phyloP scores from a whole-genome alignment of 2,888 invertebrate species.

The Cartodere bifasciata region DNA sequence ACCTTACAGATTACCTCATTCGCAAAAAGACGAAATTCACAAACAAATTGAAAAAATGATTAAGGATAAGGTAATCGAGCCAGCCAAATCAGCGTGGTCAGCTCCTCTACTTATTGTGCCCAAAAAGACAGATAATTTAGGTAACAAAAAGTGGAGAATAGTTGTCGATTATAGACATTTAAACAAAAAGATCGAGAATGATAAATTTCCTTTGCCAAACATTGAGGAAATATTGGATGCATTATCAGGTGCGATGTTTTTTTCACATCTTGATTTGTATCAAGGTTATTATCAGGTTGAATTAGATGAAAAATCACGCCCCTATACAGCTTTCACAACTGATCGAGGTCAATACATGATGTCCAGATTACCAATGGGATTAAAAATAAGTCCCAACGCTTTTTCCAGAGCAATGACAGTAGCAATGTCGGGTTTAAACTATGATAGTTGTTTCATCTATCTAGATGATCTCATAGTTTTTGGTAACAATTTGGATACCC shows the following conservation, averaged over 20 bases:
- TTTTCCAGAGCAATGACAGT: conserved; percentile 19
- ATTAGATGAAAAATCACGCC: conserved; percentile 13
- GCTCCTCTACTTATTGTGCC: conserved; percentile 15
- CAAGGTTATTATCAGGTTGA: conserved; percentile 21
- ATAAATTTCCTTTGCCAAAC: conserved; percentile 16
- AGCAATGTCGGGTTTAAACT: conserved; percentile 17
- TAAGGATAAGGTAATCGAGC: conserved; percentile 16
- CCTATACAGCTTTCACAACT: conserved; percentile 18
- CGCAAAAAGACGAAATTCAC: conserved; percentile 17
- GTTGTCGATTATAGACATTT: conserved; percentile 15
- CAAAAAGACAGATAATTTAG: conserved; percentile 14
- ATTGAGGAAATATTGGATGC: conserved; percentile 20
- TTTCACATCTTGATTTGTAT: conserved; percentile 17
- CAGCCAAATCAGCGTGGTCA: conserved; percentile 15
- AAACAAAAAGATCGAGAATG: conserved; percentile 12
- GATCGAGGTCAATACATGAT: conserved; percentile 19
- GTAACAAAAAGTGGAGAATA: conserved; percentile 14
- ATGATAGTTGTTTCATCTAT: conserved; percentile 16
- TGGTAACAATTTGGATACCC: conserved; percentile 14
- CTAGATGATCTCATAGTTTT: conserved; percentile 15
- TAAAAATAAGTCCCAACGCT: conserved; percentile 18
- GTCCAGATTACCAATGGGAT: conserved; percentile 18
- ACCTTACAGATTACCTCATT: conserved; percentile 15
- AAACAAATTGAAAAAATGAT: conserved; percentile 17
- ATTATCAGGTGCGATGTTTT: conserved; percentile 18